A percentile compares a stretch with the other conserved stretches of the same genome.
Conservation (phyloP, 2,113 vertebrate species). For the Nanorana parkeri region DNA sequence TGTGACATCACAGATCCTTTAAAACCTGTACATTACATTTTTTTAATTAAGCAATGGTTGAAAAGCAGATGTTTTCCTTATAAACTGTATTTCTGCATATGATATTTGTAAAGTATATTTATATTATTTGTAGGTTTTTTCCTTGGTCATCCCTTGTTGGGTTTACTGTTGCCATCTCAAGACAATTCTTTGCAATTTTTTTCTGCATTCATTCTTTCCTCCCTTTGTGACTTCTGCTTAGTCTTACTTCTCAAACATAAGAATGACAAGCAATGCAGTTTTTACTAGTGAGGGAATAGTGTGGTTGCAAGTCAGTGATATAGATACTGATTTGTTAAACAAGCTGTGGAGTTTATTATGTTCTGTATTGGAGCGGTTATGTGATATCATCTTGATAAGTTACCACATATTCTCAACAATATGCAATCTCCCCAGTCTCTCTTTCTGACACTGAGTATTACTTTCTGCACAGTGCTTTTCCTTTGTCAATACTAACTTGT, state of each 20-base stretch:
- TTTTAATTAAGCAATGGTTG: too few species aligned
- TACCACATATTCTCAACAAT: slow-evolving; percentile 14
- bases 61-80: too few species aligned
- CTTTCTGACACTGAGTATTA: neutral
- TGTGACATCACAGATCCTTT: too few species aligned
- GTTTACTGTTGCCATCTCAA: neutral
- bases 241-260: neutral
- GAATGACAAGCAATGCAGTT: slow-evolving; percentile 1
- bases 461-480: neutral
- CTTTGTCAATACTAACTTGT: neutral
- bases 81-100: too few species aligned
- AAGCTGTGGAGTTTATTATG: slow-evolving; percentile 24
- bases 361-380: slow-evolving; percentile 18
- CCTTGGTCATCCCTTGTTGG: neutral
- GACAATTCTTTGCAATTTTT: neutral
- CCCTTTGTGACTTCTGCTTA: slow-evolving; percentile 20
- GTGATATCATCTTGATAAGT: slow-evolving; percentile 48
- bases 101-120: too few species aligned
- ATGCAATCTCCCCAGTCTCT: neutral
- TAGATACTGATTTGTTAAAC: slow-evolving; percentile 20
- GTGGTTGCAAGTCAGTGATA: neutral
- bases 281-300: neutral
- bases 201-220: neutral
- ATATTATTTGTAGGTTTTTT: too few species aligned
- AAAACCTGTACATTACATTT: too few species aligned